These are phyloP conservation scores for Leptinotarsa rubiginosa DNA, from an alignment of 2,888 invertebrate genomes.

Conservation along the genomic window DNA sequence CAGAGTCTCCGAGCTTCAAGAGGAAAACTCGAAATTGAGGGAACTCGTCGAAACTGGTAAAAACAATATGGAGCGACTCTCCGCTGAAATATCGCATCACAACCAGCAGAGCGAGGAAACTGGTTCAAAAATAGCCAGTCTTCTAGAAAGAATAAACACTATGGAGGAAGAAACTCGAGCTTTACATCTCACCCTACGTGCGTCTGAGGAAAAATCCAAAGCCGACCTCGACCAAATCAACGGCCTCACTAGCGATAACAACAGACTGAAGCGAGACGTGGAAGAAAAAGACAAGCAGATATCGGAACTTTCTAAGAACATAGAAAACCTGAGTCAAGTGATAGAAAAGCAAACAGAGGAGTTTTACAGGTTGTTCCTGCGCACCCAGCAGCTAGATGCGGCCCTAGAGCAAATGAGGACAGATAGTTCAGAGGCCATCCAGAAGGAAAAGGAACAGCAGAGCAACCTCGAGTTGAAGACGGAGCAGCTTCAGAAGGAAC, in stretches of 20 bases:
- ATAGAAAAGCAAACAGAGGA: constrained; percentile 44
- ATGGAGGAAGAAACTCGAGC: constrained; percentile 24
- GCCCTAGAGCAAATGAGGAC: constrained; percentile 34
- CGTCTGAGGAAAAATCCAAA: constrained; percentile 7
- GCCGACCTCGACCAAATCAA: constrained; percentile 21
- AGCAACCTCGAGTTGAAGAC: constrained; percentile 40
- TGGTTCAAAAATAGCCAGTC: neutral
- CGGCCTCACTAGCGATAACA: constrained; percentile 27
- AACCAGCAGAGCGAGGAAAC: constrained; percentile 11
- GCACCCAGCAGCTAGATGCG: constrained; percentile 37
- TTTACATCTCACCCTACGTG: neutral
- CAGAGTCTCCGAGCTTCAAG: constrained; percentile 35
- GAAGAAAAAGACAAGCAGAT: constrained; percentile 37
- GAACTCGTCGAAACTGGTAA: constrained; percentile 22
- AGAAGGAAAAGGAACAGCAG: constrained; percentile 45
- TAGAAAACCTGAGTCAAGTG: constrained; percentile 29
- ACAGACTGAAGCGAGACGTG: constrained; percentile 27
- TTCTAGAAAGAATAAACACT: constrained; percentile 25
- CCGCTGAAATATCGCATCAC: constrained; percentile 22
- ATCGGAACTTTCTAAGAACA: constrained; percentile 32
- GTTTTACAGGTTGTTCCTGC: constrained; percentile 45
- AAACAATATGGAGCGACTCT: constrained; percentile 20
- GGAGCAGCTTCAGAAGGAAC: constrained; percentile 38
- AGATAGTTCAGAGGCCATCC: constrained; percentile 37
- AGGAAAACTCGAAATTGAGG: constrained; percentile 36